A percentile compares a stretch with the other conserved stretches of the same genome.
phyloP scores from a whole-genome alignment of 2,113 vertebrate genomes.

The Rhinolophus ferrumequinum region DNA sequence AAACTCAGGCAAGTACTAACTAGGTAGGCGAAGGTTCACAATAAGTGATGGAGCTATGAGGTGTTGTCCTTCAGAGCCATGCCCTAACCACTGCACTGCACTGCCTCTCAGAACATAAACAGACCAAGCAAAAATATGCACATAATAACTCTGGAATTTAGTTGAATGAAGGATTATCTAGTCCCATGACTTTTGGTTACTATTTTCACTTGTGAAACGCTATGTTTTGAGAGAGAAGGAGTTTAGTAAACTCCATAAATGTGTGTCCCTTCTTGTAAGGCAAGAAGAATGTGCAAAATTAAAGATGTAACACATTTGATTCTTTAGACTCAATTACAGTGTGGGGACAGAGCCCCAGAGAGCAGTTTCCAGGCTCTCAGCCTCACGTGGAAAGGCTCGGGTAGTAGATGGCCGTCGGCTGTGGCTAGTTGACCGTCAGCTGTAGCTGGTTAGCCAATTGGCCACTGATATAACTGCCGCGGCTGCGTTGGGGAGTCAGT shows the following conservation, averaged over 20 bases:
- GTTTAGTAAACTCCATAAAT: not conserved
- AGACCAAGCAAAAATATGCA: not conserved
- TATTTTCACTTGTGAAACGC: not conserved
- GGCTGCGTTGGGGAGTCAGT: too few relatives aligned
- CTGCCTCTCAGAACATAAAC: not conserved
- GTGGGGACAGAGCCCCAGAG: too few relatives aligned
- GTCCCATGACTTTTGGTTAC: not conserved
- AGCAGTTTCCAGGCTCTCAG: too few relatives aligned
- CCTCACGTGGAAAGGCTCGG: too few relatives aligned
- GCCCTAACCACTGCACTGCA: not conserved
- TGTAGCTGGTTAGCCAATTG: too few relatives aligned
- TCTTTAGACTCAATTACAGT: not conserved
- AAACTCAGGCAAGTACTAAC: not conserved
- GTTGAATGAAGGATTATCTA: too few relatives aligned
- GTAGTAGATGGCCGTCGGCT: too few relatives aligned
- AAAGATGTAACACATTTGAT: not conserved
- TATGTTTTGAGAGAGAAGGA: not conserved
- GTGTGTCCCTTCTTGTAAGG: not conserved
- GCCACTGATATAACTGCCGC: too few relatives aligned
- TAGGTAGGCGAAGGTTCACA: not conserved
- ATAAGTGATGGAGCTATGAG: not conserved
- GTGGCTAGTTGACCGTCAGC: too few relatives aligned
- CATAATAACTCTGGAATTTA: too few relatives aligned
- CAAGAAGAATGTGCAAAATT: not conserved
- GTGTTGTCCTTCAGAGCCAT: not conserved